Evolutionary conservation across 2,888 invertebrate genomes (phyloP).

Genomic region (Troilus luridus): DNA sequence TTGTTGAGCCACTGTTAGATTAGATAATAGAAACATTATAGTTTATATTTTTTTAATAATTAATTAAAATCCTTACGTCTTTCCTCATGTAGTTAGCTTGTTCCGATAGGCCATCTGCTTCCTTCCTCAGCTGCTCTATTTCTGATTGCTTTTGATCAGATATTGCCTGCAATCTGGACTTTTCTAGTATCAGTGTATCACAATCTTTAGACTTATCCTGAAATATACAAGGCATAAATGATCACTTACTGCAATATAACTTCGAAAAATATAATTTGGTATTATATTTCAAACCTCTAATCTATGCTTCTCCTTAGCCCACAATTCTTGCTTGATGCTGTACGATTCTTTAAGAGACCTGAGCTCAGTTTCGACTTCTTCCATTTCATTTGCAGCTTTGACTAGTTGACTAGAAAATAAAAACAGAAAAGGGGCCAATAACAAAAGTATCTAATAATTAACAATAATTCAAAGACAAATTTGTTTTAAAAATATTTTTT

Average conservation of each 20-base stretch:
- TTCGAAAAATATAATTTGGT: neutral
- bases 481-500: neutral
- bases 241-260: neutral
- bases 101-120: slow-evolving; percentile 78
- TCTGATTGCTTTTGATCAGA: slow-evolving; percentile 84
- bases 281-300: slow-evolving; percentile 73
- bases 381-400: slow-evolving; percentile 76
- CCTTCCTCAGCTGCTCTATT: slow-evolving; percentile 78
- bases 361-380: slow-evolving; percentile 76
- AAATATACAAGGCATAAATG: slow-evolving; percentile 53
- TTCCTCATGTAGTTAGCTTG: slow-evolving; percentile 81
- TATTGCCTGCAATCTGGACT: slow-evolving; percentile 77
- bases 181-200: slow-evolving; percentile 71
- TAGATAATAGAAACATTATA: too few species aligned
- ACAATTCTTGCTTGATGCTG: slow-evolving; percentile 78
- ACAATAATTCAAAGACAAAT: neutral
- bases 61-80: slow-evolving; percentile 70
- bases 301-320: slow-evolving; percentile 80
- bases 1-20: too few species aligned
- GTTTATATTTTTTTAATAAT: neutral
- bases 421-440: neutral
- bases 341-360: slow-evolving; percentile 77
- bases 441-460: neutral
- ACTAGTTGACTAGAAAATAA: slow-evolving; percentile 73
- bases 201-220: slow-evolving; percentile 72